Evolutionary conservation across 2,113 vertebrate genomes (phyloP).

Genomic region (Lamprologus speciosus): DNA sequence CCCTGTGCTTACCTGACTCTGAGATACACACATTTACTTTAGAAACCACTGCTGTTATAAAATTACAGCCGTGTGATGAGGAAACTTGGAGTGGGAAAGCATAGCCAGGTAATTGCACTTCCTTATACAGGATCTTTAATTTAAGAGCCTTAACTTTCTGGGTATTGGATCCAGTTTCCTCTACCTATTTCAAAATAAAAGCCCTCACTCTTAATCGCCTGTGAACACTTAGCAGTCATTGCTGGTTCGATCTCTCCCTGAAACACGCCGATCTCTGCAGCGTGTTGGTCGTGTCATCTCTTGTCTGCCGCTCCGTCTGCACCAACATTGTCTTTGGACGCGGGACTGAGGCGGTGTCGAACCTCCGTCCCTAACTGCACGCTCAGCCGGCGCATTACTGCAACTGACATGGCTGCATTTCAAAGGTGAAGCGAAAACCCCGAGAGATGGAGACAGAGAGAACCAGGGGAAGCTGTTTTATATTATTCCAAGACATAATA

Average conservation of each 20-base stretch:
- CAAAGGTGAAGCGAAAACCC: constrained; percentile 40
- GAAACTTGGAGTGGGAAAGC: background rate
- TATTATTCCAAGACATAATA: constrained; percentile 77
- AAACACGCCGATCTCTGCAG: background rate
- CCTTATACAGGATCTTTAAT: background rate
- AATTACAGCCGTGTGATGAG: background rate
- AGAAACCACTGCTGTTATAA: background rate
- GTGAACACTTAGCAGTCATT: background rate
- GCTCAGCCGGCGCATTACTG: constrained; percentile 25
- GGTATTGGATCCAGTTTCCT: background rate
- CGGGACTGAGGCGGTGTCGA: background rate
- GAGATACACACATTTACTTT: background rate
- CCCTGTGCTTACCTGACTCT: background rate
- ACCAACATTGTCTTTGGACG: constrained; percentile 72
- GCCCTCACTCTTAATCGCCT: background rate
- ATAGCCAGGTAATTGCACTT: background rate
- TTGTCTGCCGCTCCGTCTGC: constrained; percentile 51
- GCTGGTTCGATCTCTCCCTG: background rate
- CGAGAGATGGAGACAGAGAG: constrained; percentile 40
- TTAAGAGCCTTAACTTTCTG: background rate
- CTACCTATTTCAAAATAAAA: background rate
- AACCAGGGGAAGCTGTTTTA: constrained; percentile 62
- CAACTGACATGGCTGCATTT: constrained; percentile 56
- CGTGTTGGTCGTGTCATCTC: constrained; percentile 34
- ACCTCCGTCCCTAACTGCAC: background rate